These are phyloP conservation scores for Podargus strigoides DNA, from an alignment of 2,797 vertebrate species.

Conservation along the genomic window DNA sequence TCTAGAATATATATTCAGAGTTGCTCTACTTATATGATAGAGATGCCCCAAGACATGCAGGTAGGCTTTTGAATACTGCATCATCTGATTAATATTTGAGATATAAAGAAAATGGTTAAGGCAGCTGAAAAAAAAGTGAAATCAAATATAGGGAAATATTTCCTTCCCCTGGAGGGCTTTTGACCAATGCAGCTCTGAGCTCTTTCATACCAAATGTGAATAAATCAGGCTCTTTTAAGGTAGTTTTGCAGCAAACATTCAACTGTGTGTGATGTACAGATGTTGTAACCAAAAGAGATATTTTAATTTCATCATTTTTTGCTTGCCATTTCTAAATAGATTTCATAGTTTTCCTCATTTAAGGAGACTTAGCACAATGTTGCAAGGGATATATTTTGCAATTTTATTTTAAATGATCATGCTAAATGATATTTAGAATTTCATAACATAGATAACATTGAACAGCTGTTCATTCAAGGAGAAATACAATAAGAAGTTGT, in stretches of 20 bases:
- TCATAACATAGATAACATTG: neutral
- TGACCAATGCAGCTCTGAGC: neutral
- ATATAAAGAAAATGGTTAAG: conserved; percentile 16
- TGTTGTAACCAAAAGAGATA: neutral
- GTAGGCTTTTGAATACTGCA: neutral
- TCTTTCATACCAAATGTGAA: neutral
- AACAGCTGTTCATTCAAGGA: neutral
- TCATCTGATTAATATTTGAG: conserved; percentile 41
- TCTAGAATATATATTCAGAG: neutral
- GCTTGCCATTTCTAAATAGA: neutral
- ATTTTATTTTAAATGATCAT: neutral
- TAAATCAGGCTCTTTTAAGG: neutral
- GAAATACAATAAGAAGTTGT: neutral
- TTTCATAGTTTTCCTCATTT: neutral
- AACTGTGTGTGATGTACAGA: neutral
- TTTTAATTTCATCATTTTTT: neutral
- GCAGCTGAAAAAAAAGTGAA: neutral
- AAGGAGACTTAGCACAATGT: neutral
- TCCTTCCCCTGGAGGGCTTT: neutral
- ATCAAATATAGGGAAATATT: neutral
- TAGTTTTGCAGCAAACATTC: neutral
- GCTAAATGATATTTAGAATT: neutral
- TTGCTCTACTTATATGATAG: neutral
- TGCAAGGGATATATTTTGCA: neutral
- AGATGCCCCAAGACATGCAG: conserved; percentile 6